Evolutionary conservation across 2,797 vertebrate genomes (phyloP), one percentile per base, ranked within the genome.

Genomic region (Tokudaia tokunoshimensis): DNA sequence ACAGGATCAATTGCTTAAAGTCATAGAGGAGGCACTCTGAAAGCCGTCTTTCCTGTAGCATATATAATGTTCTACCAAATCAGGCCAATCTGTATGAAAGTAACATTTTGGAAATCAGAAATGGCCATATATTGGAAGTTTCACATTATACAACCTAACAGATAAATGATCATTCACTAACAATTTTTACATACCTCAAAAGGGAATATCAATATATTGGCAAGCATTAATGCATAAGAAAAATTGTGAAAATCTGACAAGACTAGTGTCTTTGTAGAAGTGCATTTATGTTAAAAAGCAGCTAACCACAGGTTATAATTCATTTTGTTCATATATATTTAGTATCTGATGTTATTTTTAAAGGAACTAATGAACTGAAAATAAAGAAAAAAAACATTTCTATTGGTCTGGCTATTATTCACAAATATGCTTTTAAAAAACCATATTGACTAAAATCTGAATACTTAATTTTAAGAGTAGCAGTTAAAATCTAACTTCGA

Each of bases 401-500:
- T 91, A 4, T 93, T 94, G 50, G 10, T 78, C 67, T 93, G 22
- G 89, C 75, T 81, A 84, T 89, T 91, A 79, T 72, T 70, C 63
- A 81, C 59, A 95, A 93, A 90, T 81, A 79, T 1, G 15, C 86
- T 89, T 93, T 57, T 41, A 91, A 22, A 94, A 59, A 94, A 61
- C n/a, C 34, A 57, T 55, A 44, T 37, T 22, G 88, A 13, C 92
- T 85, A 85, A 95, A 87, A 94, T 59, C 31, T 10, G 26, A 93
- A 95, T 70, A 5, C 31, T 79, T 74, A 12, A 86, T 13, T 96
- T 29, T 5, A 91, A 75, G 22, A 57, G 26, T 94, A 61, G 55
- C 44, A 72, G 79, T 92, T 92, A 91, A 94, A 91, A 94, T 83
- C 34, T 88, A 96, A 65, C 59, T 82, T 82, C 31, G 22, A 55